phyloP scores from a whole-genome alignment of 2,797 vertebrate genomes.

The Platalea minor region DNA sequence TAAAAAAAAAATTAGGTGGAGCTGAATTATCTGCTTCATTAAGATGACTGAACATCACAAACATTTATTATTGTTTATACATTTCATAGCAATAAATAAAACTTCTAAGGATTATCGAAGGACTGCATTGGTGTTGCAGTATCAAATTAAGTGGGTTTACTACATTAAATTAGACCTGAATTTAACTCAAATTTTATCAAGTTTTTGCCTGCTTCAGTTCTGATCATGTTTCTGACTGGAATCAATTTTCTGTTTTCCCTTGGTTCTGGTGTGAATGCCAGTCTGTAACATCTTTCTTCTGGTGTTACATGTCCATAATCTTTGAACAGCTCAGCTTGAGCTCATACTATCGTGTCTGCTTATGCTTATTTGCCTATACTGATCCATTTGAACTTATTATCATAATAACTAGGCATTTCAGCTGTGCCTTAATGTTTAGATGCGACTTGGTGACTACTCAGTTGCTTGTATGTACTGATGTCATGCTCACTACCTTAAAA shows the following conservation, averaged over 20 bases:
- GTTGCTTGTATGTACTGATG: not conserved
- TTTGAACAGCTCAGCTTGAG: not conserved
- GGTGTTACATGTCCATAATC: not conserved
- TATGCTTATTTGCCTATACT: not conserved
- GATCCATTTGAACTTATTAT: not conserved
- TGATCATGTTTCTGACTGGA: not conserved
- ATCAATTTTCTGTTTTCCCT: not conserved
- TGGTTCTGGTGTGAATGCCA: not conserved
- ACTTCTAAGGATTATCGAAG: not conserved
- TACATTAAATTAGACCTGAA: not conserved
- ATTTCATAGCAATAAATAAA: not conserved
- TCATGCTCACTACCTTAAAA: not conserved
- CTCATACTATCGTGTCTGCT: not conserved
- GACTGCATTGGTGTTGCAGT: not conserved
- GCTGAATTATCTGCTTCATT: not conserved
- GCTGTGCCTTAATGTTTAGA: not conserved
- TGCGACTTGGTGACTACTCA: not conserved
- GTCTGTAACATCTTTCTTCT: not conserved
- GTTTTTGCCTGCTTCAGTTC: not conserved
- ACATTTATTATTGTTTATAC: not conserved
- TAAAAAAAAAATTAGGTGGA: not conserved
- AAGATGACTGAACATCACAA: not conserved
- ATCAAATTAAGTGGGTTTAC: not conserved
- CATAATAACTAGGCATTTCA: not conserved
- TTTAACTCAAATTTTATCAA: not conserved